A percentile compares a stretch with the other conserved stretches of the same genome.
These are phyloP conservation scores for Augochlora pura DNA, from an alignment of 1,140 invertebrate species.

Conservation along the genomic window DNA sequence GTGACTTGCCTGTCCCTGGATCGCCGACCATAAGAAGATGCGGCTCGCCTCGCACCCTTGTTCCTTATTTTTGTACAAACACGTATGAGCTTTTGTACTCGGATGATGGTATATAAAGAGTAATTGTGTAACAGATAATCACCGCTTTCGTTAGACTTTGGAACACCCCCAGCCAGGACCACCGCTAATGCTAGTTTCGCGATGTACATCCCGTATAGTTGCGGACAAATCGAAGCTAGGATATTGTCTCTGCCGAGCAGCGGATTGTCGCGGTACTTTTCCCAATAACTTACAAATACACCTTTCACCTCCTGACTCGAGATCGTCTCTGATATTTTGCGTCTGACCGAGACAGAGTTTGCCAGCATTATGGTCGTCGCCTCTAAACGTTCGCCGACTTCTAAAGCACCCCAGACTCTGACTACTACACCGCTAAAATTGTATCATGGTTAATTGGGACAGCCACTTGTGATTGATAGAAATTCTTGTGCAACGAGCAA, in stretches of 20 bases:
- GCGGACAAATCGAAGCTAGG: slow-evolving; percentile 90
- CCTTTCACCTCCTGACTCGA: slow-evolving; percentile 83
- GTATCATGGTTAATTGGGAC: slow-evolving; percentile 3
- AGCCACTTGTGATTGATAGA: background rate
- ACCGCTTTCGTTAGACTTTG: slow-evolving; percentile 81
- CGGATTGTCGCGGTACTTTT: slow-evolving; percentile 82
- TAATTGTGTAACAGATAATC: background rate
- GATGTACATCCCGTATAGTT: slow-evolving; percentile 93
- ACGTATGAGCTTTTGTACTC: slow-evolving; percentile 26
- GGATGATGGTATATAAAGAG: background rate
- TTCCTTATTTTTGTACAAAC: slow-evolving; percentile 59
- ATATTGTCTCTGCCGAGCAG: slow-evolving; percentile 90
- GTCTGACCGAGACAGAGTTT: slow-evolving; percentile 72
- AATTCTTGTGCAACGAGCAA: background rate
- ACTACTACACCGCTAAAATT: slow-evolving; percentile 87
- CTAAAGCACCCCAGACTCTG: slow-evolving; percentile 85
- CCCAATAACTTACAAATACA: slow-evolving; percentile 90
- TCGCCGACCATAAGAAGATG: slow-evolving; percentile 95
- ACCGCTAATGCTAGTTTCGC: slow-evolving; percentile 92
- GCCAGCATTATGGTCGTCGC: slow-evolving; percentile 75
- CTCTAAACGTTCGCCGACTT: slow-evolving; percentile 83
- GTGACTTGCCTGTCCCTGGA: slow-evolving; percentile 95
- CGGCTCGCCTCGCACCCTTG: slow-evolving; percentile 86
- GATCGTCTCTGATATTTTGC: slow-evolving; percentile 71
- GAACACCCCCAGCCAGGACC: slow-evolving; percentile 86